Evolutionary conservation across 1,140 invertebrate species (phyloP), one percentile per base, ranked within the genome.

Genomic region (Portunus trituberculatus): DNA sequence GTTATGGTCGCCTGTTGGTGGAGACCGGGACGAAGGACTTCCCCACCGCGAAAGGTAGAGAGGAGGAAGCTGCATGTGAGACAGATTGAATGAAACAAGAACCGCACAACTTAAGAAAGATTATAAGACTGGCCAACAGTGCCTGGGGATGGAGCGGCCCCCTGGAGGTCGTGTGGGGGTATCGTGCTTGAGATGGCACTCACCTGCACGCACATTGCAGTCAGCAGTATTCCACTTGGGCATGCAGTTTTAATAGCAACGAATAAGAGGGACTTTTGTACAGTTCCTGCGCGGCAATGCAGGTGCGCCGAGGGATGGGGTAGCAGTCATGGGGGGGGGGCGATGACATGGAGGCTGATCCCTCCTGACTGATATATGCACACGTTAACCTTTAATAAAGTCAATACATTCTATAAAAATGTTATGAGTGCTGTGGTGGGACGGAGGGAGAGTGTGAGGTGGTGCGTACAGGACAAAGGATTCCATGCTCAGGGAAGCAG

Each of bases 201-300:
- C 31, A 32, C 82, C 82, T 86, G 92, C 82, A 93, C 92, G 82
- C 92, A 93, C 92, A 45, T 86, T 48, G 32, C 82, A 93, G 82
- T 82, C 92, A 91, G 82, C 82, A 86, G 82, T 91, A 91, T 86
- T 93, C 92, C 76, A 82, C 83, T 93, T 93, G 92, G 82, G 76
- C 84, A 93, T 93, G 92, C 92, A 93, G 92, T 87, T 93, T 59
- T 52, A 86, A 93, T 93, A 93, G 92, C 92, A 93, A 59, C 82
- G 83, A 93, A 93, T 93, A 93, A 93, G 84, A 52, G 84, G 84
- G 84, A 86, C 10, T 88, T 86, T 86, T 29, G 45, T 29, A 25
- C 28, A 45, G 92, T 31, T 93, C 92, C 83, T 88, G n/a, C 84
- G 28, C 45, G 39, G 14, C 84, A 93, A 87, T 93, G 92, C 92